Conservation (phyloP, 2,888 invertebrate genomes). For the Germaria angustata region DNA sequence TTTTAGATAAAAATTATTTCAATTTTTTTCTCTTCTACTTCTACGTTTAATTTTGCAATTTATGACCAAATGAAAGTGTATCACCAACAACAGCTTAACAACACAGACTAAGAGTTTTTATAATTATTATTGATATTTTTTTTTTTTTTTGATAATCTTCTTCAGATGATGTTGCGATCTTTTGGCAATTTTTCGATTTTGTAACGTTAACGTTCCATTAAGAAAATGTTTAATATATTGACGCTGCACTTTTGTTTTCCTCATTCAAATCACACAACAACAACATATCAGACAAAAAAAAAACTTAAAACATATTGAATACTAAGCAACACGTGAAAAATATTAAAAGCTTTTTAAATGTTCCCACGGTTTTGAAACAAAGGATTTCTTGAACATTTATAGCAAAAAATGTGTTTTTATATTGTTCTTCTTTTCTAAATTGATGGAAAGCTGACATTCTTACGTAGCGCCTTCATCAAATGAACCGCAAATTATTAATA, state of each 20-base stretch:
- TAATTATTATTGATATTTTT: constrained; percentile 47
- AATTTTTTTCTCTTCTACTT: not conserved
- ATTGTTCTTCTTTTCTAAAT: not conserved
- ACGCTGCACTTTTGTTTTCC: constrained; percentile 49
- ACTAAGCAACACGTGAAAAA: constrained; percentile 44
- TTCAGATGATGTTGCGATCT: constrained; percentile 30
- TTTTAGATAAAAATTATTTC: constrained; percentile 66
- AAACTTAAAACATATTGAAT: not conserved
- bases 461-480: constrained; percentile 61
- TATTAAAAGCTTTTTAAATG: constrained; percentile 61
- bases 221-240: constrained; percentile 46
- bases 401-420: not conserved
- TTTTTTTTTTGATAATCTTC: constrained; percentile 5
- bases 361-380: constrained; percentile 65
- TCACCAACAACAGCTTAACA: constrained; percentile 44
- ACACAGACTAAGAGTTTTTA: constrained; percentile 36
- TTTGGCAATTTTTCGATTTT: constrained; percentile 49
- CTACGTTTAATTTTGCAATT: constrained; percentile 50
- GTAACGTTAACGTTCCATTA: constrained; percentile 58
- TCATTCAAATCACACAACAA: constrained; percentile 13
- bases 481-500: constrained; percentile 54
- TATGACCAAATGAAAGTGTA: constrained; percentile 66
- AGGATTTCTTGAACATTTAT: constrained; percentile 20
- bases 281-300: constrained; percentile 9
- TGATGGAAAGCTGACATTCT: constrained; percentile 66